phyloP scores from a whole-genome alignment of 2,797 vertebrate species.

The Microctenopoma lineatum region DNA sequence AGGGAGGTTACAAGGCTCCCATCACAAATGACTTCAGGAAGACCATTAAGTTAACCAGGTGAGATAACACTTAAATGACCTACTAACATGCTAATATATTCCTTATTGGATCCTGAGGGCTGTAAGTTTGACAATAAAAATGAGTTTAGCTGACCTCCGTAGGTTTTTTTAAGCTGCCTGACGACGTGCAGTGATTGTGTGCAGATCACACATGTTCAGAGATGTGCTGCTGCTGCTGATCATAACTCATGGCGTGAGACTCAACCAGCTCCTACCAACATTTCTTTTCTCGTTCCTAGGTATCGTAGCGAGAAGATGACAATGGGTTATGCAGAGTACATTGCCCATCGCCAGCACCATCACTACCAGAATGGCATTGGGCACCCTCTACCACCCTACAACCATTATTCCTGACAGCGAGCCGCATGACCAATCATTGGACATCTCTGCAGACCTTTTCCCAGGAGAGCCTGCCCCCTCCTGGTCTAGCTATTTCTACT shows the following conservation, averaged over 20 bases:
- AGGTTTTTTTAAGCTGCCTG: no score
- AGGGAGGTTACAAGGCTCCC: slow-evolving; percentile 99
- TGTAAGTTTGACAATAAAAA: not conserved
- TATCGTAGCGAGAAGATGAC: slow-evolving; percentile 99
- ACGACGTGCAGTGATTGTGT: no score
- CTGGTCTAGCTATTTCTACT: slow-evolving; percentile 99
- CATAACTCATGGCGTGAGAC: not conserved
- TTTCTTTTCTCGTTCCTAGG: slow-evolving; percentile 77
- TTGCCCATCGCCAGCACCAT: slow-evolving; percentile 98
- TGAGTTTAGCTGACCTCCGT: not conserved
- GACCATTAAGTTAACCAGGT: slow-evolving; percentile 99
- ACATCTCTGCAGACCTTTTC: slow-evolving; percentile 99
- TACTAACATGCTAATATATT: not conserved
- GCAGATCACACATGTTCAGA: no score
- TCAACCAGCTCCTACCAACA: not conserved
- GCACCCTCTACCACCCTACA: slow-evolving; percentile 98
- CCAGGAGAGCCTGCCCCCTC: slow-evolving; percentile 98
- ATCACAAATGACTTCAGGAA: slow-evolving; percentile 99
- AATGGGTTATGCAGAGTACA: slow-evolving; percentile 99
- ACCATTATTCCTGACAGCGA: slow-evolving; percentile 99
- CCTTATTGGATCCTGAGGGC: no score
- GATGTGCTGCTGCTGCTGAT: not conserved
- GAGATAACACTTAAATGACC: slow-evolving; percentile 40
- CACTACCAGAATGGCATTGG: slow-evolving; percentile 99
- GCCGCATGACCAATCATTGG: slow-evolving; percentile 99